Evolutionary conservation across 2,888 invertebrate genomes (phyloP).

Genomic region (Pogonocherus hispidulus): DNA sequence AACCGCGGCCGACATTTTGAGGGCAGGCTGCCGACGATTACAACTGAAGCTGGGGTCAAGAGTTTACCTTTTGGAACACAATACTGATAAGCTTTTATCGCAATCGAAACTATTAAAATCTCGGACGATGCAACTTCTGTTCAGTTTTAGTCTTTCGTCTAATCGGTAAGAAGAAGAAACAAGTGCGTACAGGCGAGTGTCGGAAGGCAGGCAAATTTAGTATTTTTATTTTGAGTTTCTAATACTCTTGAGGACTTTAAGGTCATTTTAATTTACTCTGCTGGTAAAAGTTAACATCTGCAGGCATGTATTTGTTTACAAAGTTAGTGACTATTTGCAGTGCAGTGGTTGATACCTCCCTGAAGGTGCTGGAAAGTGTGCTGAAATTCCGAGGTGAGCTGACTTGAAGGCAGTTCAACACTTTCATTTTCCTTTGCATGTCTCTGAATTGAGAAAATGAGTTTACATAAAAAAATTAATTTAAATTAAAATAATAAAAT

Average conservation of each 20-base stretch:
- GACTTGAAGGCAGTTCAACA: too few species aligned
- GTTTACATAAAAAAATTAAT: too few species aligned
- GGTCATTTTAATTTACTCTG: background rate
- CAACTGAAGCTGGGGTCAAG: background rate
- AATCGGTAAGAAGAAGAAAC: background rate
- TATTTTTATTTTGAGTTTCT: too few species aligned
- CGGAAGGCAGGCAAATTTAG: too few species aligned
- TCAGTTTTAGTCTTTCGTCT: background rate
- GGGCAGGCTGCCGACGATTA: background rate
- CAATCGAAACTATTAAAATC: conserved; percentile 2
- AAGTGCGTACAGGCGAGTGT: too few species aligned
- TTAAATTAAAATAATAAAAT: too few species aligned
- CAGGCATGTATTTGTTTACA: conserved; percentile 22
- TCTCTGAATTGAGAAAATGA: too few species aligned
- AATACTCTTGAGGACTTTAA: background rate
- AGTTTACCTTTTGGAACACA: background rate
- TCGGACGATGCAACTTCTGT: background rate
- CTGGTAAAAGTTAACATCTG: background rate
- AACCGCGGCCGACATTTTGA: background rate
- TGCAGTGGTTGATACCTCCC: conserved; percentile 35
- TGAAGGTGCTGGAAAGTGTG: conserved; percentile 35
- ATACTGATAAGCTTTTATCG: conserved; percentile 8
- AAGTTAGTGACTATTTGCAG: conserved; percentile 26
- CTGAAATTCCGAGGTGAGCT: conserved; percentile 43
- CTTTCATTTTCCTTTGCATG: too few species aligned